Evolutionary conservation across 1,140 invertebrate genomes (phyloP).

Genomic region (Cepaea nemoralis): DNA sequence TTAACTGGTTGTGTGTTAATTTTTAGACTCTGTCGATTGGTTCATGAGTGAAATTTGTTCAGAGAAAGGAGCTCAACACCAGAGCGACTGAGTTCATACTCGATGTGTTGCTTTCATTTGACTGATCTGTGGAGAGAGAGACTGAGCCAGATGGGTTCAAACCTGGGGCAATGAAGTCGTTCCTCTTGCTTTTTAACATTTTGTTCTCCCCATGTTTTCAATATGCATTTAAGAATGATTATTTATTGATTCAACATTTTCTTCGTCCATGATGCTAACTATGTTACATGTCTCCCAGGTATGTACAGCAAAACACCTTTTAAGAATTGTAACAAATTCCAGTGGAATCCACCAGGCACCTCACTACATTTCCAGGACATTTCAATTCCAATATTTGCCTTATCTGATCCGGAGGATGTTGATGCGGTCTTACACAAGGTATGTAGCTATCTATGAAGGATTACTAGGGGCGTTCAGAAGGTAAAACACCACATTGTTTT

Average conservation of each 20-base stretch:
- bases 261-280: neutral
- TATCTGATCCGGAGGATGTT: constrained; percentile 77
- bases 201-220: neutral
- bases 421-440: constrained; percentile 73
- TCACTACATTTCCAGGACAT: constrained; percentile 83
- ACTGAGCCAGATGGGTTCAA: too few species aligned
- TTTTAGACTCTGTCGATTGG: too few species aligned
- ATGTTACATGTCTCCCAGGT: constrained; percentile 49
- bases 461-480: too few species aligned
- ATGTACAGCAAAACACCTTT: constrained; percentile 56
- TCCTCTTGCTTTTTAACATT: neutral
- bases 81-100: too few species aligned
- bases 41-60: too few species aligned
- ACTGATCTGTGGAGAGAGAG: too few species aligned
- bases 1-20: too few species aligned
- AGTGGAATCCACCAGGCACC: constrained; percentile 86
- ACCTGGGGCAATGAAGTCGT: too few species aligned
- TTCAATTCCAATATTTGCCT: constrained; percentile 86
- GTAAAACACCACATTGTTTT: too few species aligned
- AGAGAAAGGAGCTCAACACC: too few species aligned
- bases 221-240: too few species aligned
- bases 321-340: constrained; percentile 52
- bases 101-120: too few species aligned
- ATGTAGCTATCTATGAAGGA: constrained; percentile 38
- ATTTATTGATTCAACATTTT: neutral